Evolutionary conservation across 2,888 invertebrate species (phyloP).

Genomic region (Acrobasis suavella): DNA sequence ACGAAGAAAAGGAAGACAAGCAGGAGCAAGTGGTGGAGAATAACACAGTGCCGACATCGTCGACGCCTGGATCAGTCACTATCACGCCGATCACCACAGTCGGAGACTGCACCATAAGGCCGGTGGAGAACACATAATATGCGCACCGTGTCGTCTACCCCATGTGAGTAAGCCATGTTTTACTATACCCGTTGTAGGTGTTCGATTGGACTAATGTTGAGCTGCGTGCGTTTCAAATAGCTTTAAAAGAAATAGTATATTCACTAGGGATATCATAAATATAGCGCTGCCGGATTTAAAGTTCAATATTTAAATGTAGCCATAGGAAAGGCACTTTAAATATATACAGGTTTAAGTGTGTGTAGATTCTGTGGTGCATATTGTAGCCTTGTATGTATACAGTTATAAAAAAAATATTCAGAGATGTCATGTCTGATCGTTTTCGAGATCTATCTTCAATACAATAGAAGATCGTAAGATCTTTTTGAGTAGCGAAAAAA

Average conservation of each 20-base stretch:
- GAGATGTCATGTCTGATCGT: background rate
- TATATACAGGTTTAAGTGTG: background rate
- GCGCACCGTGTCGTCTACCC: conserved; percentile 52
- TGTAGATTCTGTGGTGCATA: background rate
- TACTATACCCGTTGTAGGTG: conserved; percentile 14
- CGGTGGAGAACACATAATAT: conserved; percentile 70
- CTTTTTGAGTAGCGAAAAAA: too few species aligned
- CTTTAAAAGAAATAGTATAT: background rate
- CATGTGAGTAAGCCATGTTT: conserved; percentile 31
- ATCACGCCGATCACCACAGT: conserved; percentile 76
- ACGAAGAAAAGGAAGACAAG: conserved; percentile 60
- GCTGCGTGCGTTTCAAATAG: conserved; percentile 17
- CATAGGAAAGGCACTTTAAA: background rate
- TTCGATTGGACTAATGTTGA: background rate
- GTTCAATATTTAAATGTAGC: background rate
- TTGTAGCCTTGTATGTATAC: background rate
- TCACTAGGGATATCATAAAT: background rate
- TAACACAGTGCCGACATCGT: conserved; percentile 43
- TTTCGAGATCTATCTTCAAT: background rate
- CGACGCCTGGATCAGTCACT: conserved; percentile 67
- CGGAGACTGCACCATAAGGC: conserved; percentile 77
- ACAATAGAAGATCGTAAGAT: background rate
- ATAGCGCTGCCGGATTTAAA: background rate
- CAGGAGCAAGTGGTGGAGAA: conserved; percentile 47
- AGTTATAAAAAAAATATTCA: background rate